Evolutionary conservation across 2,797 vertebrate species (phyloP).

Genomic region (Petrocephalus sullivani): DNA sequence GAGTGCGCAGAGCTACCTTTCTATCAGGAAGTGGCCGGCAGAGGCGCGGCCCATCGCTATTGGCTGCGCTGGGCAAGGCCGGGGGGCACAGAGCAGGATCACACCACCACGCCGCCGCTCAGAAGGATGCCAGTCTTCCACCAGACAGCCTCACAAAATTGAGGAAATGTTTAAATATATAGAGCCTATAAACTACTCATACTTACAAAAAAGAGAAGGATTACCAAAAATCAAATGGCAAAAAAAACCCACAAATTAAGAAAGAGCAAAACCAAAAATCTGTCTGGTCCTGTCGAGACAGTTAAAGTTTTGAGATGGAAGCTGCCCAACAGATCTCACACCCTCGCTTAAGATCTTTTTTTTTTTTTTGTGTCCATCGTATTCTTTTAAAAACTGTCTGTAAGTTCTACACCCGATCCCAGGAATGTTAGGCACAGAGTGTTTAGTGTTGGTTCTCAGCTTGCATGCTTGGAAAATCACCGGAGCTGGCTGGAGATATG

Average conservation of each 20-base stretch:
- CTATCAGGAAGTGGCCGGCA: neutral
- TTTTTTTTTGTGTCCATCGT: constrained; percentile 26
- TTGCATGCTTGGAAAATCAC: constrained; percentile 92
- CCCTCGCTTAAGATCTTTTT: constrained; percentile 44
- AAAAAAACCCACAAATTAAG: constrained; percentile 28
- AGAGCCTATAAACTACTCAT: constrained; percentile 73
- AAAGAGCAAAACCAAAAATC: constrained; percentile 51
- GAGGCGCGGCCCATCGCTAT: constrained; percentile 48
- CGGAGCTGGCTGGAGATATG: constrained; percentile 52
- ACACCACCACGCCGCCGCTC: neutral
- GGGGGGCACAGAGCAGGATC: neutral
- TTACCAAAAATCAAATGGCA: constrained; percentile 31
- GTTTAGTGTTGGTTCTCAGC: constrained; percentile 92
- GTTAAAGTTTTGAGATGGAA: constrained; percentile 56
- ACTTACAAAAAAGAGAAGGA: constrained; percentile 52
- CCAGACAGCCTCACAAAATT: constrained; percentile 90
- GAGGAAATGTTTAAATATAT: constrained; percentile 83
- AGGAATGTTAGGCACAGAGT: constrained; percentile 91
- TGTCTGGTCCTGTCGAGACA: constrained; percentile 61
- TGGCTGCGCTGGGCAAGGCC: constrained; percentile 40
- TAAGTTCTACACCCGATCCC: constrained; percentile 75
- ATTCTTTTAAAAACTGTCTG: constrained; percentile 62
- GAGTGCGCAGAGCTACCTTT: constrained; percentile 45
- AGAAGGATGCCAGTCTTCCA: constrained; percentile 56
- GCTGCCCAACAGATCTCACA: constrained; percentile 73